These are phyloP conservation scores for Drosophila obscura DNA, from an alignment of 1,140 invertebrate species.

Conservation along the genomic window DNA sequence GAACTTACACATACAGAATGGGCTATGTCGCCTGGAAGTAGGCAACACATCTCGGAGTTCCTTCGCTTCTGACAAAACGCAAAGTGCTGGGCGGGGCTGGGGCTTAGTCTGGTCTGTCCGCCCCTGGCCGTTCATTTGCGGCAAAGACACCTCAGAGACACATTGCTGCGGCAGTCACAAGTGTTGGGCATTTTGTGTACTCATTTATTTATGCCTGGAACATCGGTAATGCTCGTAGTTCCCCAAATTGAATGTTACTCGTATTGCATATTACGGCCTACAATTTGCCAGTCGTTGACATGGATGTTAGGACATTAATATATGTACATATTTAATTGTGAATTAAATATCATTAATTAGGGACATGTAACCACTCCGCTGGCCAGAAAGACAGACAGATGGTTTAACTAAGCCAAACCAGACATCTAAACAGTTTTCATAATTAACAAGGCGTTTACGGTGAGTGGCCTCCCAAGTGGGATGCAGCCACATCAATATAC, in stretches of 20 bases:
- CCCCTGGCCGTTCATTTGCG: constrained; percentile 33
- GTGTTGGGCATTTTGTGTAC: constrained; percentile 18
- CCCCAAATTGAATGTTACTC: constrained; percentile 57
- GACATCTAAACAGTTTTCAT: constrained; percentile 32
- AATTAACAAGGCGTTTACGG: constrained; percentile 45
- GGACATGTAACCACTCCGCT: background rate
- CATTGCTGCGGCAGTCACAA: constrained; percentile 24
- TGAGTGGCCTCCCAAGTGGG: constrained; percentile 21
- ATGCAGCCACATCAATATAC: constrained; percentile 20
- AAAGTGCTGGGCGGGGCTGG: constrained; percentile 1
- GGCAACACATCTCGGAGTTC: too few species aligned
- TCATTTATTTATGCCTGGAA: constrained; percentile 50
- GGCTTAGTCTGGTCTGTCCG: constrained; percentile 12
- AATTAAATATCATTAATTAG: constrained; percentile 67
- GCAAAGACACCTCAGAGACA: constrained; percentile 65
- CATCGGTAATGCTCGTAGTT: constrained; percentile 28
- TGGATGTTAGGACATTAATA: constrained; percentile 26
- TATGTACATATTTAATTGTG: constrained; percentile 65
- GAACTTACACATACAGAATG: too few species aligned
- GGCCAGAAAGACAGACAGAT: constrained; percentile 5
- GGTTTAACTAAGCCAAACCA: constrained; percentile 4
- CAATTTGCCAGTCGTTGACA: constrained; percentile 31
- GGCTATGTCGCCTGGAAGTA: too few species aligned
- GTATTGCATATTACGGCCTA: background rate
- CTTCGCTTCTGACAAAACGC: constrained; percentile 3